Conservation (phyloP, 1,140 invertebrate genomes). For the Patella vulgata region DNA sequence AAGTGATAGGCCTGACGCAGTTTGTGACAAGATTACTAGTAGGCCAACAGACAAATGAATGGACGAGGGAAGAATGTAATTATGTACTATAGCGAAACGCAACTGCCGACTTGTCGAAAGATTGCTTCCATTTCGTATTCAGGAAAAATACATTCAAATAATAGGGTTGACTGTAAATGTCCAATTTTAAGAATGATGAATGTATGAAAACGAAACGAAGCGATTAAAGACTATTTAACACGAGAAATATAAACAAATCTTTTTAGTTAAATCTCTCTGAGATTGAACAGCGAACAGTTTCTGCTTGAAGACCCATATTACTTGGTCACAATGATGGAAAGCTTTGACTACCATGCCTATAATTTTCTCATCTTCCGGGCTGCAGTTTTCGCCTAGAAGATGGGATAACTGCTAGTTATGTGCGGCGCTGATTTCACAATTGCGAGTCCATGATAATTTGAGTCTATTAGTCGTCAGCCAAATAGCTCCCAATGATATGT, state of each 20-base stretch:
- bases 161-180: neutral
- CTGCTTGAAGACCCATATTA: neutral
- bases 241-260: constrained; percentile 12
- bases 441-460: constrained; percentile 6
- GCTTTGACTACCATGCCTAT: neutral
- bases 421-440: constrained; percentile 8
- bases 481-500: constrained; percentile 9
- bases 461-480: constrained; percentile 8
- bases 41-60: no score
- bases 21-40: no score
- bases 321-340: constrained; percentile 3
- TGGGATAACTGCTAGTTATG: neutral
- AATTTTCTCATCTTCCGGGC: constrained; percentile 1
- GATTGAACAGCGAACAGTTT: neutral
- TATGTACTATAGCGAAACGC: neutral
- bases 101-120: constrained; percentile 1
- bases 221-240: constrained; percentile 4
- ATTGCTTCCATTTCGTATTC: constrained; percentile 1
- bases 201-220: neutral
- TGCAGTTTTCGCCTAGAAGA: neutral
- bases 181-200: constrained; percentile 2
- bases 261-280: constrained; percentile 3
- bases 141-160: neutral
- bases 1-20: no score
- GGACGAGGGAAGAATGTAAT: neutral